Evolutionary conservation across 2,797 vertebrate genomes (phyloP), one percentile per base, ranked within the genome.

Genomic region (Peromyscus nudipes): DNA sequence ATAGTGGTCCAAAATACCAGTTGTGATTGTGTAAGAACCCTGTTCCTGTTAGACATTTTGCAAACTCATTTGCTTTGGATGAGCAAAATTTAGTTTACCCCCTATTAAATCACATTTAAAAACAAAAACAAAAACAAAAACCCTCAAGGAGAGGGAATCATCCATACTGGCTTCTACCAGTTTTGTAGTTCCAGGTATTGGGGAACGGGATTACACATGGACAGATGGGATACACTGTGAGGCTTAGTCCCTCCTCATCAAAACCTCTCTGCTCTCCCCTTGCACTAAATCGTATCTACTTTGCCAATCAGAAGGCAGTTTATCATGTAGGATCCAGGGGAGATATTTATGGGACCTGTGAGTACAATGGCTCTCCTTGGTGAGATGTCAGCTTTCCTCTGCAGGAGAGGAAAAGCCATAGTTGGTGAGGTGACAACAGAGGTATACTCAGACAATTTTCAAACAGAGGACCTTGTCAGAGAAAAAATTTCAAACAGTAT

Each of bases 291-390:
- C 96, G 94, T 98, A 98, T 99, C 99, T 99, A 99, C 98, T 99
- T 99, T 99, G 99, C 97, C 98, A 99, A 99, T 99, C 98, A 99
- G 97, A 98, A 97, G 94, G 93, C 98, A 98, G 98, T 98, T 98
- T 98, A 98, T 99, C 98, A 98, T 43, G 92, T 37, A 98, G 98
- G 97, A 98, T 98, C 98, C 98, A 96, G 96, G 98, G 97, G 91
- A 52, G 96, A 97, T 98, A 97, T 98, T 99, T 98, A 97, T 96
- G 97, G 97, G 87, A 40, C 96, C 89, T 23, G 90, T 98, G 98
- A 96, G 97, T 71, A 96, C 97, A 98, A 96, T 97, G 97, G 89
- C 92, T 97, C 86, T 98, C 94, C 96, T 97, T 97, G 92, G 92
- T 97, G 94, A 97, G 94, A 98, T 96, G 97, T 98, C 98, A 98